A percentile compares a stretch with the other conserved stretches of the same genome.
These are phyloP conservation scores for Apotomis capreana DNA, from an alignment of 2,888 invertebrate genomes.

Conservation along the genomic window DNA sequence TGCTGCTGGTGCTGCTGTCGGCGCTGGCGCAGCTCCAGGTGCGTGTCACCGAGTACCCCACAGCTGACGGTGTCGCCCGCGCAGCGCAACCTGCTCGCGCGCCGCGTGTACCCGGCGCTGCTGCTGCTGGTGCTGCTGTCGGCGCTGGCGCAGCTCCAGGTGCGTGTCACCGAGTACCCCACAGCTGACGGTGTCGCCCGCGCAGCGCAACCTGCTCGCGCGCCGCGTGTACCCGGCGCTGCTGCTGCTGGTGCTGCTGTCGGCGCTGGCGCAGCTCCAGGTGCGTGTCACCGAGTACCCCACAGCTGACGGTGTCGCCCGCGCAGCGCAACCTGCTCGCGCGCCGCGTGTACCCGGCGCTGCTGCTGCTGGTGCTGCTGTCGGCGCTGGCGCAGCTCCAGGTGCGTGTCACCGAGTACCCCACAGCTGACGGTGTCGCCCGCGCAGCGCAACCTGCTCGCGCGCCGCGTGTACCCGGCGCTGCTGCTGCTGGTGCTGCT, in stretches of 20 bases:
- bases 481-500: too few species aligned
- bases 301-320: conserved; percentile 71
- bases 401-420: conserved; percentile 79
- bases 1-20: too few species aligned
- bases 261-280: conserved; percentile 76
- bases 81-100: conserved; percentile 85
- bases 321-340: conserved; percentile 84
- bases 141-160: too few species aligned
- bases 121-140: too few species aligned
- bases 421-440: conserved; percentile 74
- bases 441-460: conserved; percentile 60
- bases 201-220: conserved; percentile 88
- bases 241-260: conserved; percentile 88
- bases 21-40: too few species aligned
- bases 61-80: too few species aligned
- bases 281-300: conserved; percentile 81
- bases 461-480: neutral
- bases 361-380: conserved; percentile 53
- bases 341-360: conserved; percentile 91
- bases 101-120: conserved; percentile 62
- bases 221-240: conserved; percentile 94
- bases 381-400: too few species aligned
- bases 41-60: too few species aligned
- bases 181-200: too few species aligned
- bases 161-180: too few species aligned